Conservation (phyloP, 2,888 invertebrate genomes). For the Deilephila porcellus region DNA sequence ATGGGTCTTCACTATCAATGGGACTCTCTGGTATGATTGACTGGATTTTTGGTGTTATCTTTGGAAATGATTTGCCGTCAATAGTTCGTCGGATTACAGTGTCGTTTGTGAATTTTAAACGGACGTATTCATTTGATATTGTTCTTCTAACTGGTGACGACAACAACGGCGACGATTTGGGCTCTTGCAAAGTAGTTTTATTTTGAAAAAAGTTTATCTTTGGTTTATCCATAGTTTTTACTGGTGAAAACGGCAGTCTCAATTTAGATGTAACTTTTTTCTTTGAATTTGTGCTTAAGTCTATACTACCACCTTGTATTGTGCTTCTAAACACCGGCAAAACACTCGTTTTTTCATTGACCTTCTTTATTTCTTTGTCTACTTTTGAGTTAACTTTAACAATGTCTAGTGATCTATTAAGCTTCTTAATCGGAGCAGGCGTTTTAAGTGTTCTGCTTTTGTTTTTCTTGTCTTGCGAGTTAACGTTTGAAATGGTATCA, state of each 20-base stretch:
- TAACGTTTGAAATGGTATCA: slow-evolving; percentile 50
- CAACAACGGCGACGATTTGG: slow-evolving; percentile 68
- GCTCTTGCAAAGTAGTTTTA: slow-evolving; percentile 61
- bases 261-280: slow-evolving; percentile 71
- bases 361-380: slow-evolving; percentile 55
- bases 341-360: slow-evolving; percentile 67
- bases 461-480: slow-evolving; percentile 60
- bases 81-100: slow-evolving; percentile 76
- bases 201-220: slow-evolving; percentile 77
- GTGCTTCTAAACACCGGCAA: slow-evolving; percentile 73
- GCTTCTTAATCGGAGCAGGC: slow-evolving; percentile 68
- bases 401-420: slow-evolving; percentile 69
- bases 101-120: slow-evolving; percentile 75
- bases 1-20: slow-evolving; percentile 78
- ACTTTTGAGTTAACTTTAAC: slow-evolving; percentile 59
- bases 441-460: slow-evolving; percentile 68
- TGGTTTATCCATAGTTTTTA: slow-evolving; percentile 74
- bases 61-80: slow-evolving; percentile 76
- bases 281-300: slow-evolving; percentile 61
- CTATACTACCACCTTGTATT: slow-evolving; percentile 58
- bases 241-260: slow-evolving; percentile 75
- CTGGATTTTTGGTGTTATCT: slow-evolving; percentile 80
- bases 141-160: slow-evolving; percentile 76
- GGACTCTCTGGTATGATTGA: slow-evolving; percentile 83
- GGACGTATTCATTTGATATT: slow-evolving; percentile 82